Percentiles rank a stretch among this genome's conserved stretches.
These are phyloP conservation scores for Cantharis rustica DNA, from an alignment of 2,888 invertebrate genomes.

Conservation along the genomic window DNA sequence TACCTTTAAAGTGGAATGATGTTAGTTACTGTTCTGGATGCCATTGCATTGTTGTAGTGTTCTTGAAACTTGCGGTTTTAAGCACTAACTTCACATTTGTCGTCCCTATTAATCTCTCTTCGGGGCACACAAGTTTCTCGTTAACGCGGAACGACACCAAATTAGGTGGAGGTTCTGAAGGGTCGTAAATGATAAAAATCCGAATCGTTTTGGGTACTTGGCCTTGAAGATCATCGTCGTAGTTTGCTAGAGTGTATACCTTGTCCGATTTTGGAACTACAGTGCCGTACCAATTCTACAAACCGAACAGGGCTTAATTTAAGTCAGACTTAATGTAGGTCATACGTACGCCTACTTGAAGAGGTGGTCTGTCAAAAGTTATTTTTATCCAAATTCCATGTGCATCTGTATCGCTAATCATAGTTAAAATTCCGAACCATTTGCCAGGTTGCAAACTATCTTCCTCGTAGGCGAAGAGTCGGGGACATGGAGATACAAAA, in stretches of 20 bases:
- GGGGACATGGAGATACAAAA: constrained; percentile 60
- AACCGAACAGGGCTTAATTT: constrained; percentile 52
- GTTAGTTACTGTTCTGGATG: too few species aligned
- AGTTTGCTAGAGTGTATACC: constrained; percentile 64
- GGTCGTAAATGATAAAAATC: constrained; percentile 66
- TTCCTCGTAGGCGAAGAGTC: constrained; percentile 52
- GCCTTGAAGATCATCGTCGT: constrained; percentile 62
- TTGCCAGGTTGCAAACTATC: constrained; percentile 54
- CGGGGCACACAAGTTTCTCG: constrained; percentile 63
- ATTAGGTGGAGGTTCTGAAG: constrained; percentile 59
- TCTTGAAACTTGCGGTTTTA: background rate
- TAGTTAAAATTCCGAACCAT: constrained; percentile 64
- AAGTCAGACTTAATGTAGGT: background rate
- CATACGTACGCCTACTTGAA: constrained; percentile 63
- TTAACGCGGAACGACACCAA: constrained; percentile 61
- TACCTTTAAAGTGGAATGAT: too few species aligned
- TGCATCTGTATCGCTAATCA: constrained; percentile 63
- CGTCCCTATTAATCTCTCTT: constrained; percentile 33
- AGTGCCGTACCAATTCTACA: constrained; percentile 60
- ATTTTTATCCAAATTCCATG: constrained; percentile 65
- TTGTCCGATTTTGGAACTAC: constrained; percentile 63
- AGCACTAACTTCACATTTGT: background rate
- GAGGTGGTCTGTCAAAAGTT: constrained; percentile 63
- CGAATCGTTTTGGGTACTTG: constrained; percentile 59
- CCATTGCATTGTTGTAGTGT: too few species aligned